These are phyloP conservation scores for Stegastes partitus DNA, from an alignment of 2,113 vertebrate species.

Conservation along the genomic window DNA sequence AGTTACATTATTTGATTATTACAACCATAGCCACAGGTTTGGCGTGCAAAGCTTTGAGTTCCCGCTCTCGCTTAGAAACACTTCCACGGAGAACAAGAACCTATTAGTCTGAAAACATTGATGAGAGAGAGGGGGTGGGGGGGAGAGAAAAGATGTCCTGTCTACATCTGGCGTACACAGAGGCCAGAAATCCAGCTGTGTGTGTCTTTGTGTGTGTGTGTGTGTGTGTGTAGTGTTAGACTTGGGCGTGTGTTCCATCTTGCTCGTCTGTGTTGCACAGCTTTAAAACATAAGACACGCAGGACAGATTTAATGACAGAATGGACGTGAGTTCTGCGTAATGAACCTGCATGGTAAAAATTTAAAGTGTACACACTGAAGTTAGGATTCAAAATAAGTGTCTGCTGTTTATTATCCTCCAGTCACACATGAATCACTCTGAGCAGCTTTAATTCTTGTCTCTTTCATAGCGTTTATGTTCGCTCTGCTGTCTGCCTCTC, in stretches of 20 bases:
- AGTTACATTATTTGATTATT: conserved; percentile 79
- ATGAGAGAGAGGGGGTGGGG: conserved; percentile 44
- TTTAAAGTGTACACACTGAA: neutral
- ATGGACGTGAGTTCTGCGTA: conserved; percentile 16
- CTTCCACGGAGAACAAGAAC: conserved; percentile 69
- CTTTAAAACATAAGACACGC: conserved; percentile 41
- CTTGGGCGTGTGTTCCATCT: conserved; percentile 32
- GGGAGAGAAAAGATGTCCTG: conserved; percentile 47
- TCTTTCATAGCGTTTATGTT: conserved; percentile 34
- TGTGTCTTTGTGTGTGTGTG: conserved; percentile 36
- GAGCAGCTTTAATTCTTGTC: conserved; percentile 42
- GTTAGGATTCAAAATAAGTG: conserved; percentile 18
- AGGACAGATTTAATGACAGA: conserved; percentile 53
- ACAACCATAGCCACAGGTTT: conserved; percentile 67
- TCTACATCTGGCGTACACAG: conserved; percentile 69
- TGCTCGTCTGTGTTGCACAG: conserved; percentile 41
- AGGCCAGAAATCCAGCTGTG: conserved; percentile 57
- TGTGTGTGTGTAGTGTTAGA: conserved; percentile 7
- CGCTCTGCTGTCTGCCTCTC: conserved; percentile 55
- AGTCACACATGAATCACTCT: conserved; percentile 61
- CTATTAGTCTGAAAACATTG: conserved; percentile 64
- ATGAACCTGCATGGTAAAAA: conserved; percentile 35
- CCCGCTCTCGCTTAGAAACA: conserved; percentile 58
- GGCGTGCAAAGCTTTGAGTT: conserved; percentile 59
- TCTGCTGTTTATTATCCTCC: conserved; percentile 50